Base-by-base conservation (phyloP, 2,113 vertebrate genomes). In the Nyctereutes procyonoides region DNA sequence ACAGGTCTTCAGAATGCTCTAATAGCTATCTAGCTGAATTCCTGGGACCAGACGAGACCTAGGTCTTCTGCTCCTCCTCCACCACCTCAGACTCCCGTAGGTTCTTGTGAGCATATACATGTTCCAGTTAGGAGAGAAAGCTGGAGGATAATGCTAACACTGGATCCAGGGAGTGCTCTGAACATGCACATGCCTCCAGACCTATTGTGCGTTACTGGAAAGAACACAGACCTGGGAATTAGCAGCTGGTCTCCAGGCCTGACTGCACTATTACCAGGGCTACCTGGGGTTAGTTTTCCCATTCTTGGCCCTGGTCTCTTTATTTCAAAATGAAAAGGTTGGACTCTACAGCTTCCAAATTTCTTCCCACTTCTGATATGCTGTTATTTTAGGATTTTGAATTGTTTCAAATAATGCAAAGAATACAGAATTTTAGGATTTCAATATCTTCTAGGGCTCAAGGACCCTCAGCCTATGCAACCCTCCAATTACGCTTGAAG, bases 81-180 rank as follows among this genome's bases (percentile, higher is more conserved):
- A 43, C 43, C 43, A 43, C 43, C 43, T 43, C 43, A 7, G 43
- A 43, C 12, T 14, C 62, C 79, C 94, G 20, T 73, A 60, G 22
- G 14, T 48, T 19, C 16, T 90, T 79, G 2, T 71, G 67, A 81
- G 79, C 35, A 67, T 60, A 55, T 88, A 73, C 35, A 85, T 92
- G 73, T 94, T 55, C 90, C 10, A 74, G 30, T 35, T 85, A 69
- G 48, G 30, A 88, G 71, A 95, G 89, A 86, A 92, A 93, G 43
- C 3, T 88, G 53, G 55, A 90, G 6, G 26, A n/a, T n/a, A 51
- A 95, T 32, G 8, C 15, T 63, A 85, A 93, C 81, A 12, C 20
- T 84, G 8, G 14, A 13, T 7, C 5, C 22, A 22, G 35, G 24
- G 48, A 35, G 3, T 63, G 26, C 12, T 43, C 16, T 43, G n/a